Evolutionary conservation across 1,140 invertebrate genomes (phyloP), one percentile per base, ranked within the genome.

Genomic region (Melipona quadrifasciata): DNA sequence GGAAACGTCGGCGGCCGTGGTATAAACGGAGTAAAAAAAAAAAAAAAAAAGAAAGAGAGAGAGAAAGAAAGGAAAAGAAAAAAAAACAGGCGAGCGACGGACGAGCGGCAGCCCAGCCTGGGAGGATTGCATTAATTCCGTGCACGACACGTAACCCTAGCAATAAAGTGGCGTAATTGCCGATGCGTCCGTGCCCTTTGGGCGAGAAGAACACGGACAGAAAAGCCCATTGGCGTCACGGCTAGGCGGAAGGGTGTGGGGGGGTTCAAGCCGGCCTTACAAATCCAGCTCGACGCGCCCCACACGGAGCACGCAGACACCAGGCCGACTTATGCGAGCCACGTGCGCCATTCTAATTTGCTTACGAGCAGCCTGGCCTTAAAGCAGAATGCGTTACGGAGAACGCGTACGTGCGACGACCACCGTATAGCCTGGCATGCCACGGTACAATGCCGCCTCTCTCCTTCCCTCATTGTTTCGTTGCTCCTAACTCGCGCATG

Each of bases 331-430:
- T 92, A 92, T 92, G 91, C 92, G 85, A 91, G 91, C 92, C 92
- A 93, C 92, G 92, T 93, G 92, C 92, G 77, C 90, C 88, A 90
- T 92, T 92, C 91, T 93, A 93, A 93, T 93, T 93, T 93, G 92
- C 91, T 93, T 92, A 92, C 92, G 90, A 90, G 91, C 86, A 81
- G 70, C 80, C 86, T 82, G 86, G 89, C 85, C 89, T 91, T 91
- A 91, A 90, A 91, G 82, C 77, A 92, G 91, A 92, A 92, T 92
- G 89, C 87, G 72, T 83, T 83, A 86, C 88, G 73, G 68, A 87
- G 80, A 47, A 83, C 86, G 57, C 73, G 82, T 89, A 89, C 87
- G 89, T 91, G 85, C 71, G 76, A 82, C 73, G 81, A 67, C 87
- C 87, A 87, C 78, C 81, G 39, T 47, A 47, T 47, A 47, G 39